Percentiles rank a stretch among this genome's conserved stretches.
Evolutionary conservation across 1,140 invertebrate species (phyloP).

Genomic region (Cherax destructor): DNA sequence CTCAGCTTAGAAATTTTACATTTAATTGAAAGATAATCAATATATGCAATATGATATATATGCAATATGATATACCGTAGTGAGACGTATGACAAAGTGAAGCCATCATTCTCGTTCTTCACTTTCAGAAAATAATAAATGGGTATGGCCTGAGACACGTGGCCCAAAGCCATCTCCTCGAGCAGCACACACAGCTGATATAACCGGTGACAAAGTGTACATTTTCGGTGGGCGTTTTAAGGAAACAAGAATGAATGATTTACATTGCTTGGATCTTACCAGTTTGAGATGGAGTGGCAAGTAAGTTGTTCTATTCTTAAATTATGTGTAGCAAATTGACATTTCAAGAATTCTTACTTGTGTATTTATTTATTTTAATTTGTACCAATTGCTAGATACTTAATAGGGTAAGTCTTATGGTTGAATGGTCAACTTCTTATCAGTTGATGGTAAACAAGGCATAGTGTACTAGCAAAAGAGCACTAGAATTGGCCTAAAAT

Average conservation of each 20-base stretch:
- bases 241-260: slow-evolving; percentile 51
- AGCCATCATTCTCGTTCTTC: too few species aligned
- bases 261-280: slow-evolving; percentile 47
- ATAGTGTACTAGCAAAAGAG: too few species aligned
- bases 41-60: background rate
- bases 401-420: too few species aligned
- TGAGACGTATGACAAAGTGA: too few species aligned
- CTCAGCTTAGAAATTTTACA: too few species aligned
- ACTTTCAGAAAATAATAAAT: slow-evolving; percentile 36
- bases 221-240: slow-evolving; percentile 60
- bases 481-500: too few species aligned
- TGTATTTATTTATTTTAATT: too few species aligned
- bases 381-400: too few species aligned
- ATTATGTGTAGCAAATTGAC: background rate
- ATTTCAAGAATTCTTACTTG: too few species aligned
- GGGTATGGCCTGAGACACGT: slow-evolving; percentile 47
- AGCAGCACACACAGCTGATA: slow-evolving; percentile 54
- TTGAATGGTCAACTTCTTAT: too few species aligned
- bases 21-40: background rate
- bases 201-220: slow-evolving; percentile 46
- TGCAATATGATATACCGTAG: too few species aligned
- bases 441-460: too few species aligned
- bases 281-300: slow-evolving; percentile 55
- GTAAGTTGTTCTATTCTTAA: slow-evolving; percentile 4
- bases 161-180: slow-evolving; percentile 45